Base-by-base conservation (phyloP, 2,888 invertebrate genomes). In the Xylota segnis region DNA sequence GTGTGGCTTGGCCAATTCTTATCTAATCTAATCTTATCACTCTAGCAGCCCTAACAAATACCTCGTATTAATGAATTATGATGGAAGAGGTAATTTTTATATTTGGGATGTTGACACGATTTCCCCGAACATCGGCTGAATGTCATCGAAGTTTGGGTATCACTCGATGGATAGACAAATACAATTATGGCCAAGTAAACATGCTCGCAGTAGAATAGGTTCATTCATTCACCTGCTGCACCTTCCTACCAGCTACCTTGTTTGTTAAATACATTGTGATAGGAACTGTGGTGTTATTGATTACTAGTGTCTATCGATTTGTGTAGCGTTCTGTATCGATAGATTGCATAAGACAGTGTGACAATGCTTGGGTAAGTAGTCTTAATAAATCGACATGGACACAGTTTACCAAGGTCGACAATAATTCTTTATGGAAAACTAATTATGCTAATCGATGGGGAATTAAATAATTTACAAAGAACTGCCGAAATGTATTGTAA, bases 21-120 rank as follows among this genome's bases (percentile, higher is more conserved):
- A 50, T 72, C 72, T 72, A 72, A 72, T 72, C 72, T 72, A 50
- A 72, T 72, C 59, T 72, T 50, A 72, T 72, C 72, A 50, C 14
- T 7, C 14, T 7, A 27, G 59, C 59, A 27, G 29, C 37, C 16
- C 37, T 10, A 9, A 34, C 58, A 34, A 34, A 58, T 12, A 56
- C 56, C 34, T 14, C 10, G 27, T 0, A 12, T 50, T 27, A 52
- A 52, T 52, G n/a, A 29, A 47, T 47, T 61, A 63, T 16, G 45
- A 63, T 23, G 27, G 32, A 63, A 45, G 45, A 32, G 45, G 45
- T 66, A 14, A 37, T 66, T 66, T 66, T 52, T 66, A 65, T 65
- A 18, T 65, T 65, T 68, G 54, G 40, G 43, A 54, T 43, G 54
- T 56, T 68, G 52, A 52, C 66, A 66, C 34, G n/a, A 68, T 40